phyloP scores from a whole-genome alignment of 2,113 vertebrate species.

The Odontesthes bonariensis region DNA sequence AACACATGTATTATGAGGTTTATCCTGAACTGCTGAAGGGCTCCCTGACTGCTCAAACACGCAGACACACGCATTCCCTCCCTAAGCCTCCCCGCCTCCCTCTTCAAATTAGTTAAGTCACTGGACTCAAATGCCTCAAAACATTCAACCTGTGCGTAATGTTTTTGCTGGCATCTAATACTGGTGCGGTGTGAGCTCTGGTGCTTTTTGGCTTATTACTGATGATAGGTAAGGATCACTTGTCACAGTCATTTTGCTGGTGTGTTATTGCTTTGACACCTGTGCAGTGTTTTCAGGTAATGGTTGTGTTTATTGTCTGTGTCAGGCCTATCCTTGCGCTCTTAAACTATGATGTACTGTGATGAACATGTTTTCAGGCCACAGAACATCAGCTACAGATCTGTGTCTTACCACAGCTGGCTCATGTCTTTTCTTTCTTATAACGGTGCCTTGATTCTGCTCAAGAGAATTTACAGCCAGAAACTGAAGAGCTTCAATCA shows the following conservation, averaged over 20 bases:
- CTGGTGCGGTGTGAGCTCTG: not conserved
- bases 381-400: constrained; percentile 54
- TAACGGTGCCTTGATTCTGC: not conserved
- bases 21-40: constrained; percentile 30
- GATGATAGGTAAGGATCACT: constrained; percentile 59
- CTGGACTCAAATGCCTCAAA: constrained; percentile 52
- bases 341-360: constrained; percentile 2
- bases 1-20: constrained; percentile 52
- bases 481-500: not conserved
- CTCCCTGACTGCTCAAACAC: constrained; percentile 46
- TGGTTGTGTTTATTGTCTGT: constrained; percentile 22
- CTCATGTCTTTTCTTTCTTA: not conserved
- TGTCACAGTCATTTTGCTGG: constrained; percentile 1
- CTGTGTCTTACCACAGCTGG: constrained; percentile 29
- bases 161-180: constrained; percentile 7
- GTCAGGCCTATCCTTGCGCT: not conserved
- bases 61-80: constrained; percentile 34
- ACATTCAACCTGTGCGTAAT: constrained; percentile 50
- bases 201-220: not conserved
- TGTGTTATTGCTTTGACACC: constrained; percentile 7
- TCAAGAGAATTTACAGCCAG: not conserved
- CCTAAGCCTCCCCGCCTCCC: constrained; percentile 35
- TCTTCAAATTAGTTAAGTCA: constrained; percentile 67
- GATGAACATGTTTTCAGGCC: constrained; percentile 52
- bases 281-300: not conserved